These are phyloP conservation scores for Callithrix jacchus DNA, from an alignment of 2,113 vertebrate species.

Conservation along the genomic window DNA sequence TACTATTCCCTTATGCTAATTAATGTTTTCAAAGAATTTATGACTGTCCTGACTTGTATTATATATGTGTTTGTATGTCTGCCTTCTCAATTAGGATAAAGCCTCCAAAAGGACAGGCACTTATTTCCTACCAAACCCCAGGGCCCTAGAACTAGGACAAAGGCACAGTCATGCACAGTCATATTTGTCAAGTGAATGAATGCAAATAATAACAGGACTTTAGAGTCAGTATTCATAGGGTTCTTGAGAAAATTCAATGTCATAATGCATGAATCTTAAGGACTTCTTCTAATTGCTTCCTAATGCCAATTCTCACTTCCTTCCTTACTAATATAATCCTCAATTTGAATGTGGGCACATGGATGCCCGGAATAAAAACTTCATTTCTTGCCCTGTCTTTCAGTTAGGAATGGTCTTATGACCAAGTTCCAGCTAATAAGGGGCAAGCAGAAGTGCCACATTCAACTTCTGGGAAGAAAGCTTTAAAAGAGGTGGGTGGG, in stretches of 20 bases:
- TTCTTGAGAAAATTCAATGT: not conserved
- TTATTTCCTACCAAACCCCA: not conserved
- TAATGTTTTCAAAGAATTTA: not conserved
- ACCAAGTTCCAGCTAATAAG: not conserved
- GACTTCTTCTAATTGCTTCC: not conserved
- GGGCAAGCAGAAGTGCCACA: not conserved
- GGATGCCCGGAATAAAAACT: not conserved
- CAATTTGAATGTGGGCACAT: conserved; percentile 12
- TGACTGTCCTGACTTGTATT: not conserved
- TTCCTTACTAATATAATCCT: not conserved
- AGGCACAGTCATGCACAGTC: not conserved
- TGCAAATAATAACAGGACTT: not conserved
- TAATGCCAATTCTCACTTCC: not conserved
- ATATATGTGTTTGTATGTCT: not conserved
- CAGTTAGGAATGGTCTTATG: not conserved
- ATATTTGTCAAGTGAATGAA: not conserved
- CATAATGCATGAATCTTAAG: not conserved
- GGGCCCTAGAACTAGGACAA: not conserved
- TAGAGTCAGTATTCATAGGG: not conserved
- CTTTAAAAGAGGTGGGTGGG: not conserved
- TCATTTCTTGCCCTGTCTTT: not conserved
- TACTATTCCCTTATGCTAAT: not conserved
- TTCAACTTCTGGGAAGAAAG: not conserved
- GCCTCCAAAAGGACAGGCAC: not conserved
- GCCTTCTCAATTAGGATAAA: not conserved